Conservation (phyloP, 2,113 vertebrate species). For the Lepus americanus region DNA sequence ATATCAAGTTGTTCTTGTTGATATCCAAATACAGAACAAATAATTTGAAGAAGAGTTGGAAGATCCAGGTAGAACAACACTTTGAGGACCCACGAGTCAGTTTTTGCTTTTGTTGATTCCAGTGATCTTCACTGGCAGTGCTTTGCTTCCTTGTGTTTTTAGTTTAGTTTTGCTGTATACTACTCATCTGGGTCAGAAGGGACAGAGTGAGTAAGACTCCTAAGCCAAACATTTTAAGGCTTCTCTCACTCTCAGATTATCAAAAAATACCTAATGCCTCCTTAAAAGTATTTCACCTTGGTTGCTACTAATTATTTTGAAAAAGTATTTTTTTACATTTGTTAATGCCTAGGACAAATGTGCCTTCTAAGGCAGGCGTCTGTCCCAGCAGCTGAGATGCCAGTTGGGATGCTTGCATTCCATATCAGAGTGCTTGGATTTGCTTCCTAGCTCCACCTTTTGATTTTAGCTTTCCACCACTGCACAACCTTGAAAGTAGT, state of each 20-base stretch:
- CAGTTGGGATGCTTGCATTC: no score
- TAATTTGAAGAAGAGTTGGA: slow-evolving; percentile 34
- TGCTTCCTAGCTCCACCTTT: no score
- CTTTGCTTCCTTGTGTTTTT: not conserved
- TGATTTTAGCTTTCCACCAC: no score
- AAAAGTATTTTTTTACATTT: not conserved
- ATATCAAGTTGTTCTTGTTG: not conserved
- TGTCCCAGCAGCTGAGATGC: no score
- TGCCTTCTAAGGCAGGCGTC: not conserved
- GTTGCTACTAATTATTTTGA: slow-evolving; percentile 33
- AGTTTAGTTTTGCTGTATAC: not conserved
- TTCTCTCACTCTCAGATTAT: not conserved
- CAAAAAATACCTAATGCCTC: no score
- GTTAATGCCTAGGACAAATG: not conserved
- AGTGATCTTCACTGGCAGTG: not conserved
- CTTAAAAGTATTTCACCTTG: not conserved
- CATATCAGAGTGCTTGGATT: no score
- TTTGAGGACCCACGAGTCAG: not conserved
- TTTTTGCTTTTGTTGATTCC: slow-evolving; percentile 13
- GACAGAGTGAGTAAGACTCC: not conserved
- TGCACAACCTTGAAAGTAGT: no score
- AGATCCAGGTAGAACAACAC: not conserved
- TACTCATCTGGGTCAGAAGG: not conserved
- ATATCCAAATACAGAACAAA: not conserved
- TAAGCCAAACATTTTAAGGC: not conserved